These are phyloP conservation scores for Pangasius mekongensis DNA, from an alignment of 2,797 vertebrate species.

Conservation along the genomic window DNA sequence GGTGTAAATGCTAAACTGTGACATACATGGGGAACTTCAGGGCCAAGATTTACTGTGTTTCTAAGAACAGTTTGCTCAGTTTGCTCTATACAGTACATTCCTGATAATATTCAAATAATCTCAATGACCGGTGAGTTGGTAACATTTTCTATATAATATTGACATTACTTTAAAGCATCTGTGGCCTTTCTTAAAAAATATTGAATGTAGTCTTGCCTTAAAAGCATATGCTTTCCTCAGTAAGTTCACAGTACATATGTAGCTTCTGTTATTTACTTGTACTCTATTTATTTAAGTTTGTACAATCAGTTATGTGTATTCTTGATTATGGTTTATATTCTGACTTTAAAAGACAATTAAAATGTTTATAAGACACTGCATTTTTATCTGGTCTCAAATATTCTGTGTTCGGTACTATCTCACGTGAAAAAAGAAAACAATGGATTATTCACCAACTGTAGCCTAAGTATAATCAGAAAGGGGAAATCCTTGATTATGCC, in stretches of 20 bases:
- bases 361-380: constrained; percentile 33
- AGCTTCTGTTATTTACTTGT: constrained; percentile 59
- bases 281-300: constrained; percentile 23
- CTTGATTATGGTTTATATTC: constrained; percentile 45
- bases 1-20: neutral
- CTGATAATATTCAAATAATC: neutral
- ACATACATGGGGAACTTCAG: neutral
- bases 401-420: neutral
- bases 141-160: neutral
- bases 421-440: neutral
- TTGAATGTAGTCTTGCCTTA: constrained; percentile 60
- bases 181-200: constrained; percentile 50
- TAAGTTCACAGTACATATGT: constrained; percentile 54
- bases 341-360: constrained; percentile 43
- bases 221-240: constrained; percentile 46
- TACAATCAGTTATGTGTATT: constrained; percentile 28
- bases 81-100: neutral
- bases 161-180: neutral
- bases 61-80: neutral
- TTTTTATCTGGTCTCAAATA: constrained; percentile 1
- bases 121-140: neutral
- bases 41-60: neutral
- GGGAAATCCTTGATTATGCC: constrained; percentile 21
- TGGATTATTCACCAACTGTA: neutral
- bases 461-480: neutral